Percentiles rank a stretch among this genome's conserved stretches.
Conservation (phyloP, 2,113 vertebrate species). For the Bufo gargarizans region DNA sequence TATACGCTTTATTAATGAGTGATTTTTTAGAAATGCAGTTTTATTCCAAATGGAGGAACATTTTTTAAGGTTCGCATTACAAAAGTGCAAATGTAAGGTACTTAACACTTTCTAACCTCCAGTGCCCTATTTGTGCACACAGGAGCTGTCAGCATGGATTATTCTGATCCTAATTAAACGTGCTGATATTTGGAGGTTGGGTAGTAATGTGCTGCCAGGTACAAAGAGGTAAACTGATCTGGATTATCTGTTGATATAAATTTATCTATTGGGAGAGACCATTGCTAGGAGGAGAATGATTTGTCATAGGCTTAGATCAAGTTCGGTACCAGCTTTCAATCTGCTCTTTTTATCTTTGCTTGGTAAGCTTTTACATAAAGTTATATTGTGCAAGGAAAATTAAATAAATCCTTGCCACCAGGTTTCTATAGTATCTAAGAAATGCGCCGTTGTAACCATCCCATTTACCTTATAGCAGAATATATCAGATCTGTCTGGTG, state of each 20-base stretch:
- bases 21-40: neutral
- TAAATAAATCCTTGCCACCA: neutral
- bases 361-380: slow-evolving; percentile 8
- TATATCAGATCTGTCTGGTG: neutral
- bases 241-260: slow-evolving; percentile 70
- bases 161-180: slow-evolving; percentile 73
- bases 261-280: slow-evolving; percentile 34
- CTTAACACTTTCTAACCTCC: slow-evolving; percentile 73
- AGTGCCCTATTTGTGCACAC: slow-evolving; percentile 71
- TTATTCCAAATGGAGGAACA: neutral
- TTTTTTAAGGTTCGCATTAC: slow-evolving; percentile 60
- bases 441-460: neutral
- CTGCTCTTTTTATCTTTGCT: neutral
- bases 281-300: slow-evolving; percentile 21
- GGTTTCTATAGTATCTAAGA: neutral
- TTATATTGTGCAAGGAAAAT: slow-evolving; percentile 20
- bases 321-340: slow-evolving; percentile 6
- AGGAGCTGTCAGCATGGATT: slow-evolving; percentile 74
- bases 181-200: slow-evolving; percentile 70
- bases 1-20: neutral
- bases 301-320: neutral
- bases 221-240: slow-evolving; percentile 71
- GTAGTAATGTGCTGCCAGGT: slow-evolving; percentile 73
- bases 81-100: slow-evolving; percentile 69
- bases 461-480: neutral